phyloP scores from a whole-genome alignment of 2,888 invertebrate species.

The Smittia aterrima region DNA sequence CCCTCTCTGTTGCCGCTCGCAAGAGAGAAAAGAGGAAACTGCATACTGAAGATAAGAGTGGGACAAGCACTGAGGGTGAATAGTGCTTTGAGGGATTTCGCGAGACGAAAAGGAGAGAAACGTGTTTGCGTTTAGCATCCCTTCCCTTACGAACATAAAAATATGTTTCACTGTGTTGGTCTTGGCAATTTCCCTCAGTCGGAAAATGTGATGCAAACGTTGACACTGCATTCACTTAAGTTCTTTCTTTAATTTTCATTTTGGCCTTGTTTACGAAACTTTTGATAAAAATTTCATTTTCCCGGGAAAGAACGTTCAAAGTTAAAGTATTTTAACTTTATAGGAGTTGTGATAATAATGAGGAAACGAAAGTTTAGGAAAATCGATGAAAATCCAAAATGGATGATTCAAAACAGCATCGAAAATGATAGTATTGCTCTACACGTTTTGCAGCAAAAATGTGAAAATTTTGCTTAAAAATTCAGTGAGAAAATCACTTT shows the following conservation, averaged over 20 bases:
- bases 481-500: conserved; percentile 43
- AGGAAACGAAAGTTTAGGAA: not conserved
- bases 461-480: not conserved
- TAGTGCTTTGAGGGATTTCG: not conserved
- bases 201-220: conserved; percentile 26
- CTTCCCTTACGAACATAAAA: not conserved
- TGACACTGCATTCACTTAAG: not conserved
- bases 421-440: not conserved
- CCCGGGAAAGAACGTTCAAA: not conserved
- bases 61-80: not conserved
- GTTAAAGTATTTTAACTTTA: too few species aligned
- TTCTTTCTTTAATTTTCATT: not conserved
- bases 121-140: conserved; percentile 8
- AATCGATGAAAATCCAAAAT: conserved; percentile 16
- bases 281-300: not conserved
- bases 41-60: not conserved
- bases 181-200: not conserved
- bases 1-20: conserved; percentile 9
- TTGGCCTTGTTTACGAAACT: not conserved
- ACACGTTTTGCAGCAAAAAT: not conserved
- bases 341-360: not conserved
- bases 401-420: not conserved
- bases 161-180: conserved; percentile 1
- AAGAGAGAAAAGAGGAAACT: conserved; percentile 9
- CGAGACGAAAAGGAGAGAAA: not conserved